Conservation (phyloP, 2,888 invertebrate genomes). For the Melipona bicolor region DNA sequence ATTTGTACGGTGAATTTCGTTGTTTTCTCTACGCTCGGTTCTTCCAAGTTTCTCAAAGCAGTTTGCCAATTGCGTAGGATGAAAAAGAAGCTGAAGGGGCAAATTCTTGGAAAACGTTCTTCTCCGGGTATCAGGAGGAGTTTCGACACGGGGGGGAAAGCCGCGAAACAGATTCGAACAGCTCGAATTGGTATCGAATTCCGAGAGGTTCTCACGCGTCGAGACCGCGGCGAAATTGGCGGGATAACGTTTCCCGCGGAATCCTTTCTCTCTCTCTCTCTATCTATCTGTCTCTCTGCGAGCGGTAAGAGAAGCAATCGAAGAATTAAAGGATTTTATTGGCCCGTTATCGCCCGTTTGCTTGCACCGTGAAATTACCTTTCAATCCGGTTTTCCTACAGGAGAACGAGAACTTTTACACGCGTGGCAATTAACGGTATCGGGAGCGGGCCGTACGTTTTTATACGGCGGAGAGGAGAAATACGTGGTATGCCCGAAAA, state of each 20-base stretch:
- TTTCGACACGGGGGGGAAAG: not conserved
- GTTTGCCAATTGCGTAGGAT: conserved; percentile 15
- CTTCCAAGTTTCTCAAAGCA: too few species aligned
- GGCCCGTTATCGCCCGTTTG: not conserved
- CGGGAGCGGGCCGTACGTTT: not conserved
- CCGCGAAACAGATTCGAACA: conserved; percentile 23
- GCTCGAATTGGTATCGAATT: conserved; percentile 15
- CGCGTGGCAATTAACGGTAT: too few species aligned
- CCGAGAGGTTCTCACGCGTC: not conserved
- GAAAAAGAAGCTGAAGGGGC: conserved; percentile 22
- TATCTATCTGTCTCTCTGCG: too few species aligned
- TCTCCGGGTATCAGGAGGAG: conserved; percentile 28
- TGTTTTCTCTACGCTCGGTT: not conserved
- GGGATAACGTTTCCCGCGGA: not conserved
- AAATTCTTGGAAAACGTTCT: conserved; percentile 45
- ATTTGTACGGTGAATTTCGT: not conserved
- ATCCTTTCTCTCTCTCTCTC: too few species aligned
- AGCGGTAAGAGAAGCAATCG: not conserved
- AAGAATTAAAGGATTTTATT: not conserved
- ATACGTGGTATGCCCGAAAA: too few species aligned
- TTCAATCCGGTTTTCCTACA: not conserved
- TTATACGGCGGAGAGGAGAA: too few species aligned
- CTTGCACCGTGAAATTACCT: not conserved
- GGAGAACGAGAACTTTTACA: too few species aligned
- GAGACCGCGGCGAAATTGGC: not conserved